These are phyloP conservation scores for Lycophotia porphyrea DNA, from an alignment of 2,888 invertebrate genomes.

Conservation along the genomic window DNA sequence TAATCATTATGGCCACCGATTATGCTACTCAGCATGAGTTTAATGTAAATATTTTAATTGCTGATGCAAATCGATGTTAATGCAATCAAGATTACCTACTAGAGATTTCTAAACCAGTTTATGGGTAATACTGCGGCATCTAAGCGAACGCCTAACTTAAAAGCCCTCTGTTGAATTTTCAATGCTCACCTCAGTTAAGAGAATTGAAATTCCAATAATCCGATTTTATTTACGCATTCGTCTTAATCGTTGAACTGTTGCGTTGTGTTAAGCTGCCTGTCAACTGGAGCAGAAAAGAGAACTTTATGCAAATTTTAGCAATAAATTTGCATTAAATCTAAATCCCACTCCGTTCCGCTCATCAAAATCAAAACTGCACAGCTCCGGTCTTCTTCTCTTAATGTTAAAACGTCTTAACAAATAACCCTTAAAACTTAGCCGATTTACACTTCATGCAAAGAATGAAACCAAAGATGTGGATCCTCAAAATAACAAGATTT, in stretches of 20 bases:
- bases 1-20: constrained; percentile 31
- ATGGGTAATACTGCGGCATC: background rate
- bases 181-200: background rate
- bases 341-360: too few relatives aligned
- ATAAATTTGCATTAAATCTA: too few relatives aligned
- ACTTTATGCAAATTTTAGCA: too few relatives aligned
- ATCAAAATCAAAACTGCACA: too few relatives aligned
- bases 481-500: background rate
- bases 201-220: background rate
- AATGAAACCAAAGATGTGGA: too few relatives aligned
- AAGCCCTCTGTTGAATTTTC: background rate
- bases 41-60: constrained; percentile 14
- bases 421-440: background rate
- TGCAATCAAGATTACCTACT: background rate
- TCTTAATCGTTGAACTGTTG: background rate
- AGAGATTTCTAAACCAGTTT: constrained; percentile 3
- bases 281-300: too few relatives aligned
- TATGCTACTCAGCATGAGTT: constrained; percentile 22
- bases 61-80: constrained; percentile 36
- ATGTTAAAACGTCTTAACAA: background rate
- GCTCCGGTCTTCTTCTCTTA: too few relatives aligned
- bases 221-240: background rate
- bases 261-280: background rate
- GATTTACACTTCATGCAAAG: background rate
- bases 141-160: background rate